Conservation (phyloP, 2,113 vertebrate genomes). For the Rhinoptilus africanus region DNA sequence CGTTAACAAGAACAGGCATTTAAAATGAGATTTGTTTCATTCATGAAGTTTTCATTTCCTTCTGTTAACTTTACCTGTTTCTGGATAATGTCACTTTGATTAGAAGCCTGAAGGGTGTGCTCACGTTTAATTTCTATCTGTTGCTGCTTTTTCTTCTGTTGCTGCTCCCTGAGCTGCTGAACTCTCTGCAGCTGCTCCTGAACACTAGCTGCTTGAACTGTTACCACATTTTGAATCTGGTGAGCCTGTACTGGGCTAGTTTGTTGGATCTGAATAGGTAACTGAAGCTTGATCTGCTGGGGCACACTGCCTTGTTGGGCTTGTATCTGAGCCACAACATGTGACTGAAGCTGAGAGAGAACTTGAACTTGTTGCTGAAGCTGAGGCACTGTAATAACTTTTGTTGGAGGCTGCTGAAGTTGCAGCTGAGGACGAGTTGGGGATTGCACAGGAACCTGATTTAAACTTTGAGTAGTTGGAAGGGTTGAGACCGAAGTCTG, state of each 20-base stretch:
- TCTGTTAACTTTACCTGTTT: constrained; percentile 86
- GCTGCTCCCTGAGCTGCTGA: constrained; percentile 93
- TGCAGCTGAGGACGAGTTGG: constrained; percentile 78
- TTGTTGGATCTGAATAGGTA: constrained; percentile 89
- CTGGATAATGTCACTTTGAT: constrained; percentile 89
- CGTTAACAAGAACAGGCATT: constrained; percentile 68
- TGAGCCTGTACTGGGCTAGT: constrained; percentile 81
- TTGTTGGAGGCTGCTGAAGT: constrained; percentile 79
- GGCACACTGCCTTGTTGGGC: constrained; percentile 86
- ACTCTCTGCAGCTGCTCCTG: constrained; percentile 93
- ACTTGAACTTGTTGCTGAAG: constrained; percentile 89
- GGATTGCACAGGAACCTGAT: constrained; percentile 72
- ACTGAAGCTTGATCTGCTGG: constrained; percentile 89
- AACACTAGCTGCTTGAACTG: constrained; percentile 89
- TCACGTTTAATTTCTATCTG: constrained; percentile 90
- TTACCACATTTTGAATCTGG: constrained; percentile 91
- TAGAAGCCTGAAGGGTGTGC: constrained; percentile 85
- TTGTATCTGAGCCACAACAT: constrained; percentile 76
- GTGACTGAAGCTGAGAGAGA: constrained; percentile 84
- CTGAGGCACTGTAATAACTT: constrained; percentile 84
- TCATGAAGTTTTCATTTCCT: constrained; percentile 42
- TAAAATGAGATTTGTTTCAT: constrained; percentile 30
- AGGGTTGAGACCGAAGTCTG: constrained; percentile 76
- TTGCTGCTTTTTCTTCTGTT: constrained; percentile 90
- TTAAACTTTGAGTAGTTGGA: constrained; percentile 67